Evolutionary conservation across 1,140 invertebrate species (phyloP).

Genomic region (Meloidogyne hapla): DNA sequence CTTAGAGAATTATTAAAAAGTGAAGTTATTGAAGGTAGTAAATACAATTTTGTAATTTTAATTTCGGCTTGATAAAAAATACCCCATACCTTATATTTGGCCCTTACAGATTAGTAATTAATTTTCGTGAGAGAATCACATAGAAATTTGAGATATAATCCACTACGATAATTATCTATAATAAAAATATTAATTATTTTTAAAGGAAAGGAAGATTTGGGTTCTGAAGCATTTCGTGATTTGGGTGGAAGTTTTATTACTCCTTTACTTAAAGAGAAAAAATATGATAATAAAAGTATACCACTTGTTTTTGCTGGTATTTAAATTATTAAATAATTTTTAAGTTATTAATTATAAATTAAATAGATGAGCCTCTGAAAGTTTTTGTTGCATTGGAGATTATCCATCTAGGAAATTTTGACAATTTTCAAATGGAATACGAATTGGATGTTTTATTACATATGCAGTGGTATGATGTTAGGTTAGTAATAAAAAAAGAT

Average conservation of each 20-base stretch:
- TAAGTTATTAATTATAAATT: constrained; percentile 1
- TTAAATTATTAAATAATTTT: constrained; percentile 17
- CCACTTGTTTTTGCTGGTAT: constrained; percentile 57
- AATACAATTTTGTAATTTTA: not conserved
- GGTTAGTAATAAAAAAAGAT: too few species aligned
- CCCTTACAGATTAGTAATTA: too few species aligned
- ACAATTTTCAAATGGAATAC: constrained; percentile 60
- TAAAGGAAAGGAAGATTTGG: constrained; percentile 1
- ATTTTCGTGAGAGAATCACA: too few species aligned
- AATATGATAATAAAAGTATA: constrained; percentile 60
- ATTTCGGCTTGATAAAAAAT: too few species aligned
- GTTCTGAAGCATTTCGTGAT: constrained; percentile 39
- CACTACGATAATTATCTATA: not conserved
- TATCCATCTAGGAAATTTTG: constrained; percentile 59
- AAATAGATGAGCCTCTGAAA: constrained; percentile 58
- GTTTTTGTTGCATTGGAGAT: constrained; percentile 56
- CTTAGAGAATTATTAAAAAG: not conserved
- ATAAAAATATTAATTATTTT: too few species aligned
- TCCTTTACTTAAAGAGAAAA: constrained; percentile 53
- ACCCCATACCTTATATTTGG: too few species aligned
- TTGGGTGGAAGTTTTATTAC: constrained; percentile 59
- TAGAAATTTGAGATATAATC: too few species aligned
- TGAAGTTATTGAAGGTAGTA: constrained; percentile 4
- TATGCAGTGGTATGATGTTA: constrained; percentile 50
- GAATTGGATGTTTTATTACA: constrained; percentile 55